phyloP scores from a whole-genome alignment of 2,888 invertebrate genomes.

The Torymus tubicola region DNA sequence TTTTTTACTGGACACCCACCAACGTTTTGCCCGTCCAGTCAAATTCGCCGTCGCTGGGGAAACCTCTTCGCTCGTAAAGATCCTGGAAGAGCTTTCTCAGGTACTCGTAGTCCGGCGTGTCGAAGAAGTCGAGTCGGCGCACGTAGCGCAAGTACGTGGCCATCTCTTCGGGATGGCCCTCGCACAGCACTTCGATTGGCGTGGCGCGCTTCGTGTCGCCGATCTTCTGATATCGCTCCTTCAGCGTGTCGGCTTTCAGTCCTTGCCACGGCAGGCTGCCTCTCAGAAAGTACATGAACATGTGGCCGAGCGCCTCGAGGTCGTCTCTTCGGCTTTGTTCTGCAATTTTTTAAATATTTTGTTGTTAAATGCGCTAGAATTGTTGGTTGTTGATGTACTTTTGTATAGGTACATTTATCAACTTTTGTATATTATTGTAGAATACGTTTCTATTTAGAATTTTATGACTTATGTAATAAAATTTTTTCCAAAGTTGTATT shows the following conservation, averaged over 20 bases:
- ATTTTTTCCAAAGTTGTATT: too few species aligned
- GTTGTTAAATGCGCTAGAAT: neutral
- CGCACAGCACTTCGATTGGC: conserved; percentile 94
- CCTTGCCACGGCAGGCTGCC: conserved; percentile 99
- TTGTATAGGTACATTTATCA: too few species aligned
- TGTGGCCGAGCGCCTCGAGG: conserved; percentile 99
- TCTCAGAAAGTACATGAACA: conserved; percentile 99
- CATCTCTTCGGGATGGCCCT: conserved; percentile 96
- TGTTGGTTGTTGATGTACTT: neutral
- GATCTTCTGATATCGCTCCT: conserved; percentile 99
- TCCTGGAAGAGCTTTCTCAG: conserved; percentile 96
- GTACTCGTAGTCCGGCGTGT: conserved; percentile 99
- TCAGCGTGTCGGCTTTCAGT: conserved; percentile 98
- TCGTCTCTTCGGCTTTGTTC: conserved; percentile 99
- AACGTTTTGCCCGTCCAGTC: conserved; percentile 94
- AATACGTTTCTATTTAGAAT: too few species aligned
- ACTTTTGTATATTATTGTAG: too few species aligned
- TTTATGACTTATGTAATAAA: too few species aligned
- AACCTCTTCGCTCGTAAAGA: conserved; percentile 91
- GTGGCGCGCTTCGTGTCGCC: conserved; percentile 99
- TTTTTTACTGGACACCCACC: conserved; percentile 74
- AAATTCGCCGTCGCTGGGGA: conserved; percentile 93
- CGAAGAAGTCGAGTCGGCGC: conserved; percentile 98
- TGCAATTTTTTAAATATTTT: conserved; percentile 70
- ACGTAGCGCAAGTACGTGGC: conserved; percentile 99